These are phyloP conservation scores for Tiphia femorata DNA, from an alignment of 2,888 invertebrate species.

Conservation along the genomic window DNA sequence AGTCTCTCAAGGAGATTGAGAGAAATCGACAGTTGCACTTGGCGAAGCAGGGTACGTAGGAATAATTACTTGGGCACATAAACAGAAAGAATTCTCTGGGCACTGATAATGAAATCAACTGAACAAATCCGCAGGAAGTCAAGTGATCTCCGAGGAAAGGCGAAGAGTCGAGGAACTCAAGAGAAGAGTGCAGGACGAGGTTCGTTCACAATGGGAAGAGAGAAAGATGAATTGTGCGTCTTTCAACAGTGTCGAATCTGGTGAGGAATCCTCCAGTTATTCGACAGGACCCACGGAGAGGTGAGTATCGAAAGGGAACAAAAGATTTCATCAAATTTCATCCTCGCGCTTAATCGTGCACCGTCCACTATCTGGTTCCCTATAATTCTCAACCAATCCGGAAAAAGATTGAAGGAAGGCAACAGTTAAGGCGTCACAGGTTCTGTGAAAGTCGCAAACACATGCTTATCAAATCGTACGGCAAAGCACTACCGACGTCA, in stretches of 20 bases:
- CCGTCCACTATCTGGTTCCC: neutral
- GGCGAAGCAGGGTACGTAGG: slow-evolving; percentile 84
- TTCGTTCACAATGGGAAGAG: slow-evolving; percentile 88
- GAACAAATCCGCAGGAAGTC: slow-evolving; percentile 77
- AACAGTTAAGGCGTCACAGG: too few species aligned
- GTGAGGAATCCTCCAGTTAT: slow-evolving; percentile 74
- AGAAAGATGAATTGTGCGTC: slow-evolving; percentile 76
- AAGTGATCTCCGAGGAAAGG: slow-evolving; percentile 92
- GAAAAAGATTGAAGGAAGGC: too few species aligned
- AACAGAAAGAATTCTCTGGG: neutral
- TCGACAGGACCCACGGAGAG: slow-evolving; percentile 74
- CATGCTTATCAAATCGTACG: too few species aligned
- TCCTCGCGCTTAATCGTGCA: too few species aligned
- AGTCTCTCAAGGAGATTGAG: slow-evolving; percentile 91
- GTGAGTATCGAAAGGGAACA: slow-evolving; percentile 41
- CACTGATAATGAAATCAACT: neutral
- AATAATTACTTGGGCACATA: neutral
- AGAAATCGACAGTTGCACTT: slow-evolving; percentile 87
- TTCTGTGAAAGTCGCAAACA: too few species aligned
- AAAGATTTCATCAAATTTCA: neutral
- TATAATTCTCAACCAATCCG: neutral
- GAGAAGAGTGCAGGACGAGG: slow-evolving; percentile 89
- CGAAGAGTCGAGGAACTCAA: slow-evolving; percentile 89
- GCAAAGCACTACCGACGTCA: too few species aligned
- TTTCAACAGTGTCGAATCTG: slow-evolving; percentile 74